A percentile compares a stretch with the other conserved stretches of the same genome.
Conservation (phyloP, 2,888 invertebrate species). For the Chloromyia formosa region DNA sequence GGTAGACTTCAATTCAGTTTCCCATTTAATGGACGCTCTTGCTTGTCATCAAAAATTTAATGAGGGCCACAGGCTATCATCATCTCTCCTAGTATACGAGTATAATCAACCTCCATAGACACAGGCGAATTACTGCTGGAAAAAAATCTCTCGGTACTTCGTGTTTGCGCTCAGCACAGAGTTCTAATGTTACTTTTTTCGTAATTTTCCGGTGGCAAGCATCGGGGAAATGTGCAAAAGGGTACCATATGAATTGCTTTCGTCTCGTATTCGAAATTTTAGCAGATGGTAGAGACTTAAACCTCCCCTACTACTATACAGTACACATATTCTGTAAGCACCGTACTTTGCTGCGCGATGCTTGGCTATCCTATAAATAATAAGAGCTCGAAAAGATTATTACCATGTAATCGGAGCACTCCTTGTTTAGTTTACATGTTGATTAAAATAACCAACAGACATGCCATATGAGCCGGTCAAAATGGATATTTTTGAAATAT, state of each 20-base stretch:
- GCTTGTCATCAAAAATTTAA: constrained; percentile 41
- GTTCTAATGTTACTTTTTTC: constrained; percentile 25
- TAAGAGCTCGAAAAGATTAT: too few species aligned
- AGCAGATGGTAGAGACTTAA: background rate
- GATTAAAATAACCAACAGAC: too few species aligned
- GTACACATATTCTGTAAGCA: too few species aligned
- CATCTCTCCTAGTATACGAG: background rate
- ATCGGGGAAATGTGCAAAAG: constrained; percentile 2
- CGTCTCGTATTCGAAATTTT: background rate
- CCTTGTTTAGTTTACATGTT: too few species aligned
- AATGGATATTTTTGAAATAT: too few species aligned
- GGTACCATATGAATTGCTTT: background rate
- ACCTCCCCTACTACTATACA: too few species aligned
- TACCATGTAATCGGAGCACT: too few species aligned
- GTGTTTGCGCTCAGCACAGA: background rate
- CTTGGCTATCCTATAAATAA: too few species aligned
- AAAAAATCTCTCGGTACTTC: constrained; percentile 8
- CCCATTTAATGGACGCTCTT: constrained; percentile 13
- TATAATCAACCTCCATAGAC: constrained; percentile 25
- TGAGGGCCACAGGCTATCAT: constrained; percentile 31
- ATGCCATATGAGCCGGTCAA: too few species aligned
- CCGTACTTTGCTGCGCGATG: too few species aligned
- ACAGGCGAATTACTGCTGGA: background rate
- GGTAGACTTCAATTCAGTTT: background rate
- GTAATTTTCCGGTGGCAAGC: constrained; percentile 41